Conservation (phyloP, 2,888 invertebrate species). For the Glyphotaelius pellucidus region DNA sequence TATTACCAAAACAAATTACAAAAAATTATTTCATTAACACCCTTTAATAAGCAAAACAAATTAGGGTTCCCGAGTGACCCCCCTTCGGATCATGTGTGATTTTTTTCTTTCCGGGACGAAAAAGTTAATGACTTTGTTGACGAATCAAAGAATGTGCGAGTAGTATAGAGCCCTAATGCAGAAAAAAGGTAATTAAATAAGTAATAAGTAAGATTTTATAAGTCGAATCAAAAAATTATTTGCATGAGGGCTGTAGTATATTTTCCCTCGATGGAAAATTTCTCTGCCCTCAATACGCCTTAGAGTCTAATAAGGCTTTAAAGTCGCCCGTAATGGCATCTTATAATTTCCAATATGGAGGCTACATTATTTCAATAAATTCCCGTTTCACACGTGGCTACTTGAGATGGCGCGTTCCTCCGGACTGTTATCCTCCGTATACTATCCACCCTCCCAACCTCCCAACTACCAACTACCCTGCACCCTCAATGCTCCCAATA, state of each 20-base stretch:
- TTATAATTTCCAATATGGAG: conserved; percentile 40
- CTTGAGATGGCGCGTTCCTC: conserved; percentile 18
- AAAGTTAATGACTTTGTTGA: no score
- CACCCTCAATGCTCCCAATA: background rate
- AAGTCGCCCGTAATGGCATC: conserved; percentile 32
- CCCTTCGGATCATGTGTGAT: no score
- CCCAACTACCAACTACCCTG: no score
- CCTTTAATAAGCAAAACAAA: no score
- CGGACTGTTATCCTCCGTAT: conserved; percentile 42
- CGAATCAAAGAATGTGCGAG: no score
- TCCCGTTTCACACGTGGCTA: conserved; percentile 47
- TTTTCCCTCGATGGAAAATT: background rate
- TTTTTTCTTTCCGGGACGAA: no score
- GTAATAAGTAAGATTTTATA: no score
- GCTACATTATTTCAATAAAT: conserved; percentile 35
- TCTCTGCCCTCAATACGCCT: conserved; percentile 26
- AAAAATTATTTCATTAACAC: no score
- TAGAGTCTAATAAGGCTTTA: conserved; percentile 44
- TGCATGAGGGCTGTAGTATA: background rate
- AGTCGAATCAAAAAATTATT: background rate
- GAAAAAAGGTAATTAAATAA: no score
- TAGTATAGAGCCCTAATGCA: no score
- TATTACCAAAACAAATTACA: no score
- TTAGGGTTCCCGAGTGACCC: no score
- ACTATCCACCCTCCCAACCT: background rate